Percentiles rank a stretch among this genome's conserved stretches.
Conservation (phyloP, 2,113 vertebrate species). For the Crotalus tigris region DNA sequence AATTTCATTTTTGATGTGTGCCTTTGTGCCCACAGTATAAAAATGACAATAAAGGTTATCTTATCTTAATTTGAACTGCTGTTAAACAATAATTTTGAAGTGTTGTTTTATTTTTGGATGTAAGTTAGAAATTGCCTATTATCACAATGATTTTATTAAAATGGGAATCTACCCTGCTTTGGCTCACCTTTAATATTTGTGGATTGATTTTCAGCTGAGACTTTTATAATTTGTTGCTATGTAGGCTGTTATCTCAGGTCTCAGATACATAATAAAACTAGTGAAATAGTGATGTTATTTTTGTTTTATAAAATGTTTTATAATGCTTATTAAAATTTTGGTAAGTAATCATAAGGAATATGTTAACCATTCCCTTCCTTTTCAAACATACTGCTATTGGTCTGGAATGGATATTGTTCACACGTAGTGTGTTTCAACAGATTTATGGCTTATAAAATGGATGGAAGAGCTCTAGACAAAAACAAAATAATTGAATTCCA, state of each 20-base stretch:
- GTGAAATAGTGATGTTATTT: neutral
- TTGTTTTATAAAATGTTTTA: neutral
- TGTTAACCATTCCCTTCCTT: neutral
- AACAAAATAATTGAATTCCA: constrained; percentile 11
- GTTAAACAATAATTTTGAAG: constrained; percentile 1
- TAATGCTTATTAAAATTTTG: neutral
- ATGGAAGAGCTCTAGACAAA: constrained; percentile 1
- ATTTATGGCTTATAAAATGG: neutral
- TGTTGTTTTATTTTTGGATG: neutral
- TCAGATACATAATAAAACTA: neutral
- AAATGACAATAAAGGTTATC: too few species aligned
- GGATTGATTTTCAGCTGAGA: neutral
- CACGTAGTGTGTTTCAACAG: neutral
- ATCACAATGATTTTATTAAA: constrained; percentile 16
- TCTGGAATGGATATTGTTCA: neutral
- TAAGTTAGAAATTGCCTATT: constrained; percentile 7
- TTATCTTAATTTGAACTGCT: neutral
- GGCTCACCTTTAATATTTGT: neutral
- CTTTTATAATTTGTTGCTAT: neutral
- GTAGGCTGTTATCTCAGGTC: neutral
- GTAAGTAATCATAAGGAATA: neutral
- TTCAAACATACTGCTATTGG: neutral
- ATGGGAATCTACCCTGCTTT: neutral
- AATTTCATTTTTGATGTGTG: too few species aligned
- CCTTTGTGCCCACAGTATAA: too few species aligned